phyloP scores from a whole-genome alignment of 2,113 vertebrate species.

The zebrafish (Danio rerio) region DNA sequence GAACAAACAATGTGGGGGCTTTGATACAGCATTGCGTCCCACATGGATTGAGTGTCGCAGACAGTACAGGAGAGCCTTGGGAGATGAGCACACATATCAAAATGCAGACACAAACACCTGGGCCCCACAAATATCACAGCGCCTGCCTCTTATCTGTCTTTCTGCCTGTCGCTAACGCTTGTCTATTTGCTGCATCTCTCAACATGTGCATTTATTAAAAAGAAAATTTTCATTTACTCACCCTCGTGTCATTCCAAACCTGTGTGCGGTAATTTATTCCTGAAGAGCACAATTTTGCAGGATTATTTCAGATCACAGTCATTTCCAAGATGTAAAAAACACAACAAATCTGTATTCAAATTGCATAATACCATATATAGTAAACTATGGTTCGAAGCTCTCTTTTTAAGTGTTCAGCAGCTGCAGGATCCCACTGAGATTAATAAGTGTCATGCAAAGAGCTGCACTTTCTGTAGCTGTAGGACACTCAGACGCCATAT shows the following conservation, averaged over 20 bases:
- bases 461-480: neutral
- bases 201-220: neutral
- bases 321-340: neutral
- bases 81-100: conserved; percentile 7
- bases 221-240: neutral
- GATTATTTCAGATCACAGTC: neutral
- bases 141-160: neutral
- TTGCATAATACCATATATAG: neutral
- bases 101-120: conserved; percentile 25
- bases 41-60: neutral
- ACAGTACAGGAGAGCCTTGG: neutral
- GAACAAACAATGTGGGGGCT: neutral
- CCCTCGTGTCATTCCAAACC: neutral
- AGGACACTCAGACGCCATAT: conserved; percentile 16
- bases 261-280: neutral
- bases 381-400: neutral
- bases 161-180: neutral
- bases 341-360: too few relatives aligned
- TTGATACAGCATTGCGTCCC: neutral
- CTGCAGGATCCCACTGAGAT: conserved; percentile 21
- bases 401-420: neutral
- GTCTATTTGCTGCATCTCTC: neutral
- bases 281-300: neutral
- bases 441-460: neutral
- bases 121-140: conserved; percentile 29